Evolutionary conservation across 2,113 vertebrate genomes (phyloP), one percentile per base, ranked within the genome.

Genomic region (Gadus chalcogrammus): DNA sequence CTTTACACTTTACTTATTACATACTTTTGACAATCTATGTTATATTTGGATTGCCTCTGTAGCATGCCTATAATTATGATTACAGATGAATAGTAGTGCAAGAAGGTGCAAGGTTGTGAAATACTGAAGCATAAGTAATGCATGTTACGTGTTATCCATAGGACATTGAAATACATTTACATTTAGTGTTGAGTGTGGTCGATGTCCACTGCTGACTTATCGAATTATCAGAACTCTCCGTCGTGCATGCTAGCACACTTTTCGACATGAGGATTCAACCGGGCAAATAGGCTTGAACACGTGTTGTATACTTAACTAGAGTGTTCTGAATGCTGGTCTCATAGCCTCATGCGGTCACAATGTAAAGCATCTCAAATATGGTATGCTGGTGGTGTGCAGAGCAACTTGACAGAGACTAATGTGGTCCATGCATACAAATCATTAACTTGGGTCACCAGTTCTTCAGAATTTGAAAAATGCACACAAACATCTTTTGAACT

Each of bases 301-400:
- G 75, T 85, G 84, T 79, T 79, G 79, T 88, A 73, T 60, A 75
- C 79, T 78, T 77, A 72, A 67, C 82, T 70, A 16, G 55, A n/a
- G 15, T 58, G 15, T 58, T 58, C 55, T 58, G 55, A 58, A 73
- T 81, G 84, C 65, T 76, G 78, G 79, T 87, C 85, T 87, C 85
- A 88, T 92, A 91, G 89, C 84, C 87, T 92, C 91, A 92, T 89
- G 86, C 58, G 64, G 73, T 71, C 83, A 84, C 82, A 84, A 92
- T 90, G 90, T 78, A 73, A 89, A 72, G 80, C 86, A 90, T 90
- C 71, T 73, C 69, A 85, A 84, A 58, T 75, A 92, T 91, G 90
- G 88, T 71, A 92, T 88, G 86, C 74, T 68, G 74, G 79, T 80
- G 80, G 83, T 86, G 81, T 84, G 82, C 82, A 77, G 63, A 80